Evolutionary conservation across 92 coral and sea anemone species (phyloP).

Genomic region (Desmophyllum pertusum): DNA sequence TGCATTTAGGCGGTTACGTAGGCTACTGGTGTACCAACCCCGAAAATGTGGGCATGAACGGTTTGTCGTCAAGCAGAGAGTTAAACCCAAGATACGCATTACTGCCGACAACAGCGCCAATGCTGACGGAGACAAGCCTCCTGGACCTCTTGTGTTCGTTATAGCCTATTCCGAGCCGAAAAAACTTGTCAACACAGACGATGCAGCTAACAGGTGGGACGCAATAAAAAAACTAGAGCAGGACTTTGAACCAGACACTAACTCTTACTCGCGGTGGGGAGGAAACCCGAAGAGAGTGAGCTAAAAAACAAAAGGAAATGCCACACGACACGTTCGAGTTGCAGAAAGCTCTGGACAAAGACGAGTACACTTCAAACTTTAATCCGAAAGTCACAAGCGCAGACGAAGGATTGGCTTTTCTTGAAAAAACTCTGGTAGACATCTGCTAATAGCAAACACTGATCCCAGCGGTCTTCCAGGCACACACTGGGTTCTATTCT

Average conservation of each 20-base stretch:
- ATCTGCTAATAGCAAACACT: neutral
- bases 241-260: neutral
- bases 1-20: neutral
- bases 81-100: neutral
- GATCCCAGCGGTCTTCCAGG: neutral
- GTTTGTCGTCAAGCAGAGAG: neutral
- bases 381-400: neutral
- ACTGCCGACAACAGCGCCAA: conserved; percentile 8
- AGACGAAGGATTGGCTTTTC: neutral
- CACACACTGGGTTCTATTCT: neutral
- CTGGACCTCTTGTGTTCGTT: conserved; percentile 1
- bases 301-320: neutral
- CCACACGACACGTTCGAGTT: conserved; percentile 6
- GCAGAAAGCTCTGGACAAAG: neutral
- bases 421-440: neutral
- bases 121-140: neutral
- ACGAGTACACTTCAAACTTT: neutral
- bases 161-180: conserved; percentile 1
- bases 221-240: neutral
- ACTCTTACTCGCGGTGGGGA: neutral
- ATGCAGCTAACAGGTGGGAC: neutral
- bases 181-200: neutral
- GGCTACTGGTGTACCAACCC: neutral
- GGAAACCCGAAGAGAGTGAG: neutral
- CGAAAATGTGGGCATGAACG: conserved; percentile 9